Conservation (phyloP, 2,888 invertebrate species). For the Mayetiola destructor region DNA sequence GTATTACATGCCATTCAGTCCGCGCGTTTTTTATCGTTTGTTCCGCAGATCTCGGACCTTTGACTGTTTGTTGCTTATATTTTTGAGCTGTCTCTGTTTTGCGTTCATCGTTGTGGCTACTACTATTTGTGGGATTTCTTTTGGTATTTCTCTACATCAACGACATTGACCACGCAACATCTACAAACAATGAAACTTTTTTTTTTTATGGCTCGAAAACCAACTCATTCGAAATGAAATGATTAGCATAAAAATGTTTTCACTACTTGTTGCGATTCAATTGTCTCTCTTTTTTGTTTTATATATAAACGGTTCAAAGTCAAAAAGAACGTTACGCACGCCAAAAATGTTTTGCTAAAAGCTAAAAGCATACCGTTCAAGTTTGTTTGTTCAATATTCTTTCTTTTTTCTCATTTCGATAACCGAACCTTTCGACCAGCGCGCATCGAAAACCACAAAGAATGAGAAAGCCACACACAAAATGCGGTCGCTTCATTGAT, state of each 20-base stretch:
- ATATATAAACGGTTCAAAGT: too few relatives aligned
- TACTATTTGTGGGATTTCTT: neutral
- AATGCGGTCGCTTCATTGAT: neutral
- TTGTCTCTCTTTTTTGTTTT: too few relatives aligned
- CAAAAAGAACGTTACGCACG: neutral
- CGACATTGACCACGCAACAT: neutral
- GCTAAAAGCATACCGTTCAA: conserved; percentile 4
- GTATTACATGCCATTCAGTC: neutral
- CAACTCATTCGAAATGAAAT: conserved; percentile 7
- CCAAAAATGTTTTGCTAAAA: conserved; percentile 10
- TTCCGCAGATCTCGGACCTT: neutral
- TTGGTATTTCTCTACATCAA: neutral
- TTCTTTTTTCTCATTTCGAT: neutral
- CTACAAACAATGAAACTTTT: conserved; percentile 3
- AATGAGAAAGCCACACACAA: conserved; percentile 9
- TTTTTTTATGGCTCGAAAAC: conserved; percentile 6
- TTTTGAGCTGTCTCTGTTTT: too few relatives aligned
- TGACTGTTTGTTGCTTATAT: too few relatives aligned
- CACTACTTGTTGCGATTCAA: conserved; percentile 12
- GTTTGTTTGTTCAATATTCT: neutral
- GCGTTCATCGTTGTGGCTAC: neutral
- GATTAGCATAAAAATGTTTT: conserved; percentile 13
- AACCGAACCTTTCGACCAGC: neutral
- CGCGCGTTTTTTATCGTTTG: neutral
- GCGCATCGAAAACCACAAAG: neutral